Evolutionary conservation across 1,140 invertebrate species (phyloP).

Genomic region (Drosophila watanabei): DNA sequence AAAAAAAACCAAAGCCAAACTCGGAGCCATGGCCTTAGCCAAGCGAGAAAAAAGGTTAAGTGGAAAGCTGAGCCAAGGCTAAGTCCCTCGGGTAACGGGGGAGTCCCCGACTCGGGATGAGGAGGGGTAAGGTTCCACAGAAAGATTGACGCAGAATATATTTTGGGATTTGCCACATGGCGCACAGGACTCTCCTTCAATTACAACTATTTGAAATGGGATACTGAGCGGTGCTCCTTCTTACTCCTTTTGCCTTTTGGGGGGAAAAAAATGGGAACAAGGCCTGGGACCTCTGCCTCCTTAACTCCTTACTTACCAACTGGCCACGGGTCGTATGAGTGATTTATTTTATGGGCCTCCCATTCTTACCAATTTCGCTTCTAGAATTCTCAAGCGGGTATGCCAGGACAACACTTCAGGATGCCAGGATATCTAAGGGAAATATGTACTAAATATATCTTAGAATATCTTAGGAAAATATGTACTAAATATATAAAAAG

Average conservation of each 20-base stretch:
- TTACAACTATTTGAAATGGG: conserved; percentile 78
- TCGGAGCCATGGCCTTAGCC: conserved; percentile 62
- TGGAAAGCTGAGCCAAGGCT: conserved; percentile 72
- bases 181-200: conserved; percentile 59
- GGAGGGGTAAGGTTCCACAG: no score
- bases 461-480: no score
- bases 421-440: background rate
- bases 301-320: conserved; percentile 4
- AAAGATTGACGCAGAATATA: conserved; percentile 71
- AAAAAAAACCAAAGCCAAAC: conserved; percentile 68
- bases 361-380: conserved; percentile 5
- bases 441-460: background rate
- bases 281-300: background rate
- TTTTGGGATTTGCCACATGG: conserved; percentile 68
- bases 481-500: no score
- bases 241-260: background rate
- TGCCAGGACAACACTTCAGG: background rate
- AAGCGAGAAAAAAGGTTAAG: conserved; percentile 76
- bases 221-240: conserved; percentile 6
- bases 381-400: conserved; percentile 4
- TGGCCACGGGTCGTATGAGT: conserved; percentile 57
- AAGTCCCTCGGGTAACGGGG: conserved; percentile 21
- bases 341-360: conserved; percentile 66
- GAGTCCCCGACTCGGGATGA: background rate
- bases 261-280: background rate